Evolutionary conservation across 2,888 invertebrate genomes (phyloP).

Genomic region (Molanna angustata): DNA sequence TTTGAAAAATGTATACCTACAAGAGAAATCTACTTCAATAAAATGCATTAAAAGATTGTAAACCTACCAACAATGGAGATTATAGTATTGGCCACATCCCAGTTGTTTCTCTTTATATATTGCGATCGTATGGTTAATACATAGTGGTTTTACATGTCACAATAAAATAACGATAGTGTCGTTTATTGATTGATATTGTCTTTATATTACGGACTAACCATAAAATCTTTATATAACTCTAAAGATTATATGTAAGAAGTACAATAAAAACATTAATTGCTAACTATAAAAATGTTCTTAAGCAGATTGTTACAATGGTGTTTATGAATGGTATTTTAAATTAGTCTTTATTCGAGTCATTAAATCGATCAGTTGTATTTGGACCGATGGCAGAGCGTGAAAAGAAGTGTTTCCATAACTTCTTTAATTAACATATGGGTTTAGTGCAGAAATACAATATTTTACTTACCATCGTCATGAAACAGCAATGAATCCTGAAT

Average conservation of each 20-base stretch:
- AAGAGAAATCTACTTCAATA: too few relatives aligned
- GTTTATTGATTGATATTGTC: constrained; percentile 16
- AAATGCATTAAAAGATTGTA: too few relatives aligned
- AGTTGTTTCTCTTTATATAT: too few relatives aligned
- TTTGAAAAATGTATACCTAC: too few relatives aligned
- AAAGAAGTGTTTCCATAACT: too few relatives aligned
- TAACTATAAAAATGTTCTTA: constrained; percentile 11
- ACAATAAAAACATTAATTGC: constrained; percentile 16
- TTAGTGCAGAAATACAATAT: too few relatives aligned
- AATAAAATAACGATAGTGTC: constrained; percentile 16
- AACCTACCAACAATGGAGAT: too few relatives aligned
- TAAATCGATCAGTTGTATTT: background rate
- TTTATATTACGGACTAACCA: constrained; percentile 5
- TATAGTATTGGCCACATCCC: too few relatives aligned
- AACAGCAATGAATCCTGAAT: too few relatives aligned
- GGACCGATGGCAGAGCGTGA: too few relatives aligned
- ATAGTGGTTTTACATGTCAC: constrained; percentile 17
- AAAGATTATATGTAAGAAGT: constrained; percentile 11
- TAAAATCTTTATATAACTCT: constrained; percentile 13
- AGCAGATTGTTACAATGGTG: constrained; percentile 8
- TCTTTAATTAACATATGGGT: too few relatives aligned
- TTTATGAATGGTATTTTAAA: constrained; percentile 8
- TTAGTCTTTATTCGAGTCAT: background rate
- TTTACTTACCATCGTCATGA: too few relatives aligned
- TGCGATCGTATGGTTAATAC: constrained; percentile 2